Base-by-base conservation (phyloP, 2,888 invertebrate species). In the Conistra vaccinii region DNA sequence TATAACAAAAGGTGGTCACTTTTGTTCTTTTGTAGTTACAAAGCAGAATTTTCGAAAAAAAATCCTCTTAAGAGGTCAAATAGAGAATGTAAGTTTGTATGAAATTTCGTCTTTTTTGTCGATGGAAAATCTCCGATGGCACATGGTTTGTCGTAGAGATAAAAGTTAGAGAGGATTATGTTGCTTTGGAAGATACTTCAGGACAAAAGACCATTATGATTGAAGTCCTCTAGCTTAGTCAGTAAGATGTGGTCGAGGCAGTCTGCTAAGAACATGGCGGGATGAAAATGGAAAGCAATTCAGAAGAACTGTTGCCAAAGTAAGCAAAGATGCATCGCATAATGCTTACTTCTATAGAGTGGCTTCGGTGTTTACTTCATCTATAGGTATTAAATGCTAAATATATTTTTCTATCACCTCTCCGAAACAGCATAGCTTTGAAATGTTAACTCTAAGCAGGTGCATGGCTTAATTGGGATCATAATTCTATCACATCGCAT, bases 401-500 rank as follows among this genome's bases (percentile, higher is more conserved):
- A 26, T 55, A 53, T 53, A 26, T 26, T 7, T 55, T 26, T 29
- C 3, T 57, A 17, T 29, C 7, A 57, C 57, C 17, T 17, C 17
- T 57, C 29, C 7, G 3, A 55, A 29, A 23, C 20, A 26, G 12
- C 20, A 45, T 23, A 9, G 2, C 9, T 29, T 48, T 23, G 4
- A 29, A 39, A 7, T n/a, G 2, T 26, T 48, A 14, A 5, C 29
- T 48, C 5, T 12, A 45, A 57, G 3, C 45, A 35, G 4, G 29
- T 29, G 20, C 35, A 17, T 29, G 12, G 39, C 3, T n/a, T n/a
- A n/a, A n/a, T 32, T 26, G 0, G 20, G 10, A 53, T 29, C 20
- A 2, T 55, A 32, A 14, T 57, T 63, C 57, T 69, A 29, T 71
- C 42, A 76, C 76, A 73, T 75, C n/a, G n/a, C n/a, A n/a, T n/a